phyloP scores from a whole-genome alignment of 92 coral and sea anemone genomes.

The Pocillopora grandis region DNA sequence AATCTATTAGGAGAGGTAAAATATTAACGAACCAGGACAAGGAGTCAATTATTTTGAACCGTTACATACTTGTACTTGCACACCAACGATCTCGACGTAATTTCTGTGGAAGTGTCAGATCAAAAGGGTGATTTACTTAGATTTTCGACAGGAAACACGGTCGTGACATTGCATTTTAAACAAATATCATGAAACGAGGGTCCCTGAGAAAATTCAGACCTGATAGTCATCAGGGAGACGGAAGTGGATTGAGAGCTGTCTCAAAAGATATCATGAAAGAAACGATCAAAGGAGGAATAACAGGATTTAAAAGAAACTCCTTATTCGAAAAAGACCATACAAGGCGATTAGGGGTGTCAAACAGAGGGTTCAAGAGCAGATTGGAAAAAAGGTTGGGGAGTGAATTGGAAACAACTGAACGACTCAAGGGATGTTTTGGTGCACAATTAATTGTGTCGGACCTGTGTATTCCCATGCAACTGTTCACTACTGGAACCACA shows the following conservation, averaged over 20 bases:
- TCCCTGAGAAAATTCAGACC: background rate
- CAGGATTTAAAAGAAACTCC: too few relatives aligned
- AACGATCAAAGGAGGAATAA: background rate
- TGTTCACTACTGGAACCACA: background rate
- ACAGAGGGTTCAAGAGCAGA: too few relatives aligned
- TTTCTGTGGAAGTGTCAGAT: background rate
- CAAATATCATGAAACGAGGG: background rate
- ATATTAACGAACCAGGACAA: background rate
- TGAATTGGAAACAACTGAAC: too few relatives aligned
- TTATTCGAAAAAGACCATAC: too few relatives aligned
- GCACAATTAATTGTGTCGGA: too few relatives aligned
- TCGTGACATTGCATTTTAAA: background rate
- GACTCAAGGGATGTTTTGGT: too few relatives aligned
- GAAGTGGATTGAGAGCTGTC: background rate
- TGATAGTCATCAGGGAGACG: too few relatives aligned
- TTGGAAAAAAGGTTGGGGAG: too few relatives aligned
- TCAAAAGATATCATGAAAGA: background rate
- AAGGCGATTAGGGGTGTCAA: too few relatives aligned
- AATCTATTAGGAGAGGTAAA: slow-evolving; percentile 29
- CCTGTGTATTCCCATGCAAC: background rate
- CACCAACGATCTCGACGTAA: background rate
- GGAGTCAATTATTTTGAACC: slow-evolving; percentile 20
- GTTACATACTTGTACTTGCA: slow-evolving; percentile 10
- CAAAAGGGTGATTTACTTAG: too few relatives aligned
- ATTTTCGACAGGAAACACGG: background rate